phyloP scores from a whole-genome alignment of 2,888 invertebrate genomes.

The Pardosa pseudoannulata region DNA sequence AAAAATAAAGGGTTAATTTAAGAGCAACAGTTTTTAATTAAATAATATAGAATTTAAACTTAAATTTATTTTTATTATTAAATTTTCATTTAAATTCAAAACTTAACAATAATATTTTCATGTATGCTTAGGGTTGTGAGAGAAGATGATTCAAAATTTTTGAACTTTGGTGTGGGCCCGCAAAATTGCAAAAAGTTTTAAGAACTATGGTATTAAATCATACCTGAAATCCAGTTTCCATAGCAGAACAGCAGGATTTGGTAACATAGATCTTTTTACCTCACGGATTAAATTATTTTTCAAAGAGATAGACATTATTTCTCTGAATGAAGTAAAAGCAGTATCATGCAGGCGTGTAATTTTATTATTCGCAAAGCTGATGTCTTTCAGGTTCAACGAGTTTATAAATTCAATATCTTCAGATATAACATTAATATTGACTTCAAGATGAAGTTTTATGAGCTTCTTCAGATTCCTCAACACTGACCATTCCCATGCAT shows the following conservation, averaged over 20 bases:
- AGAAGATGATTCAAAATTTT: no score
- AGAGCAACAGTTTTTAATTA: no score
- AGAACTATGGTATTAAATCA: no score
- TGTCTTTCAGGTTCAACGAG: neutral
- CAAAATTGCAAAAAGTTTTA: no score
- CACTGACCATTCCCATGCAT: slow-evolving; percentile 21
- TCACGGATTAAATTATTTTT: neutral
- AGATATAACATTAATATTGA: neutral
- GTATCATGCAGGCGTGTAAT: slow-evolving; percentile 6
- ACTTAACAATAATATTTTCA: no score
- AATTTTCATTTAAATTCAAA: no score
- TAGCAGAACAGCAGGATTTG: slow-evolving; percentile 22
- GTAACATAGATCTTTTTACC: slow-evolving; percentile 32
- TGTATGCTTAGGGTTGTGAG: no score
- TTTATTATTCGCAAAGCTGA: slow-evolving; percentile 18
- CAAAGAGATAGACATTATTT: neutral
- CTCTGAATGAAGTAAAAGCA: slow-evolving; percentile 22
- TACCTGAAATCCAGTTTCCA: slow-evolving; percentile 19
- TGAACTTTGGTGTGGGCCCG: no score
- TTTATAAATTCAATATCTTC: slow-evolving; percentile 14
- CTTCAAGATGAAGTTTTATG: neutral
- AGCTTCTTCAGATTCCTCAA: slow-evolving; percentile 23
- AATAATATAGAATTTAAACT: no score
- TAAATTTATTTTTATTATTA: no score
- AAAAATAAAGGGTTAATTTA: no score